Evolutionary conservation across 2,113 vertebrate species (phyloP), one percentile per base, ranked within the genome.

Genomic region (Vimba vimba): DNA sequence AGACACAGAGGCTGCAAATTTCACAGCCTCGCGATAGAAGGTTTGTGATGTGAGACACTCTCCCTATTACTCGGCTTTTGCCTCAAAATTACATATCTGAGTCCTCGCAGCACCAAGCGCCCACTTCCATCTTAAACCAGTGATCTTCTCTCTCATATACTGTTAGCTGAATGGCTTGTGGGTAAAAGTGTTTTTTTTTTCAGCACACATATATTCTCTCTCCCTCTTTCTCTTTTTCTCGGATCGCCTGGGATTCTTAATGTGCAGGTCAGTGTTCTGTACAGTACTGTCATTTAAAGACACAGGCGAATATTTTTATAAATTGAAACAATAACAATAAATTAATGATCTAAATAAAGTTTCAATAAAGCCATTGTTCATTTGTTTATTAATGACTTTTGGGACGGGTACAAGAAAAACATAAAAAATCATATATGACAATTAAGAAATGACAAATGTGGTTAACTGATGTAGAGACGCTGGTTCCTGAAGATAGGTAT

Each of bases 1-100:
- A 91, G 91, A 90, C 87, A 87, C 83, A 85, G 78, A 80, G 27
- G 64, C 81, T 69, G 79, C 74, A 79, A 84, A 91, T 90, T 89
- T 89, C 88, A 88, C 89, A 86, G 68, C 79, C 84, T 85, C 74
- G 17, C 83, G 76, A 87, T 87, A 86, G 88, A 84, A 86, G 84
- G 88, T 87, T 90, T 92, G 84, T 90, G 87, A 92, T 88, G 83
- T 91, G 86, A 77, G 87, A 82, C 69, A 57, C 57, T 77, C 30
- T 10, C 36, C 36, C 25, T 64, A 39, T 84, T 86, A 77, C 66
- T 52, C 45, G 81, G 69, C 60, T 77, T 88, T 85, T 71, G 39
- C 62, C 84, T 87, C 30, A 57, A 85, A 89, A 85, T 82, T 77
- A 82, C 62, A 84, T 82, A 75, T 59, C 47, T 23, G 43, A 47